Evolutionary conservation across 2,888 invertebrate species (phyloP).

Genomic region (Agriopis marginaria): DNA sequence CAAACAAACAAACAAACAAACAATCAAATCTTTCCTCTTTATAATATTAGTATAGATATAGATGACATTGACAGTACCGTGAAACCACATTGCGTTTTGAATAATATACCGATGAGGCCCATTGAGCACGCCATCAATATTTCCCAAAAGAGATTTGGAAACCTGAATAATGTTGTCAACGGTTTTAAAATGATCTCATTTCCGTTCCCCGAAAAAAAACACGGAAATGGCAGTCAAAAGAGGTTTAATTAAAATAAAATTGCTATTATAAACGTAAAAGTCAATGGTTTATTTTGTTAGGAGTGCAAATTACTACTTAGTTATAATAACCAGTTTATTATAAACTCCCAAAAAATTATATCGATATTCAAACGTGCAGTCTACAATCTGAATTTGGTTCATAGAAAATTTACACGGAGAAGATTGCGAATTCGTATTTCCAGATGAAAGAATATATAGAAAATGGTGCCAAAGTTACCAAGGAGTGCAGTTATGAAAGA

Average conservation of each 20-base stretch:
- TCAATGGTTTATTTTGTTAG: conserved; percentile 7
- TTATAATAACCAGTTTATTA: conserved; percentile 3
- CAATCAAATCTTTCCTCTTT: no score
- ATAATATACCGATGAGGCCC: conserved; percentile 46
- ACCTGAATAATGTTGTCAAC: conserved; percentile 40
- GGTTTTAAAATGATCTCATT: conserved; percentile 43
- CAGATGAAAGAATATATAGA: no score
- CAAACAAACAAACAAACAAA: no score
- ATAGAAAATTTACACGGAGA: not conserved
- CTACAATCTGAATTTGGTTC: not conserved
- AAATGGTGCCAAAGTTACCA: no score
- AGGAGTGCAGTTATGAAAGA: no score
- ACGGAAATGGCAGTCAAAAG: conserved; percentile 21
- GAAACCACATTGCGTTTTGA: conserved; percentile 33
- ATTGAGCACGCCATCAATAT: conserved; percentile 64
- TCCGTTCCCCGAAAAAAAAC: conserved; percentile 40
- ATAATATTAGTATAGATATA: no score
- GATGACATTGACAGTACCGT: conserved; percentile 10
- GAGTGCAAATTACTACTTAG: conserved; percentile 6
- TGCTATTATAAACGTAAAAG: conserved; percentile 8
- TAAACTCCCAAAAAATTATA: not conserved
- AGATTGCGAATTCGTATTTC: not conserved
- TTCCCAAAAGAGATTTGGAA: conserved; percentile 38
- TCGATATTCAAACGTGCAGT: not conserved
- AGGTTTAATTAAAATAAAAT: conserved; percentile 25